Percentiles rank a stretch among this genome's conserved stretches.
These are phyloP conservation scores for Gerris buenoi DNA, from an alignment of 1,140 invertebrate species.

Conservation along the genomic window DNA sequence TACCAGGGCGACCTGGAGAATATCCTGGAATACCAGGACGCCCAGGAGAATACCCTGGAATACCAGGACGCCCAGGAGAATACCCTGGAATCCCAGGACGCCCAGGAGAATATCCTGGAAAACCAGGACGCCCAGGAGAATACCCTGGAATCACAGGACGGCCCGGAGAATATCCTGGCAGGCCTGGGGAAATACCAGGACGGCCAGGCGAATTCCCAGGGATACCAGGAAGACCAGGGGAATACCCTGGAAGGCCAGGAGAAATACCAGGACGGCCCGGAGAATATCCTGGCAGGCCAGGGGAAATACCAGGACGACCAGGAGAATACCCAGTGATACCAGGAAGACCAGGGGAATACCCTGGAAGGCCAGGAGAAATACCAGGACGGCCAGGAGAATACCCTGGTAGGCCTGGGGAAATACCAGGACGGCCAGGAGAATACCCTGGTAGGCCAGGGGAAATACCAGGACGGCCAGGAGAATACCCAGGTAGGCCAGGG, in stretches of 20 bases:
- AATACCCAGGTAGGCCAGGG: no score
- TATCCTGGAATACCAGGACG: conserved; percentile 15
- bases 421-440: conserved; percentile 10
- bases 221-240: conserved; percentile 9
- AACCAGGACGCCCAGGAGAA: conserved; percentile 13
- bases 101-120: conserved; percentile 15
- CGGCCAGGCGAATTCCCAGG: conserved; percentile 14
- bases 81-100: conserved; percentile 2
- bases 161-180: conserved; percentile 14
- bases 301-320: conserved; percentile 9
- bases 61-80: conserved; percentile 13
- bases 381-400: conserved; percentile 13
- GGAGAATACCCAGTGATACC: conserved; percentile 12
- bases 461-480: no score
- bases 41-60: conserved; percentile 16
- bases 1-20: conserved; percentile 12
- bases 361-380: conserved; percentile 9
- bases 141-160: conserved; percentile 10
- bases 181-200: conserved; percentile 7
- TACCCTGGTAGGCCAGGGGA: conserved; percentile 11
- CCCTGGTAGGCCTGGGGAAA: conserved; percentile 12
- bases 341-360: conserved; percentile 12
- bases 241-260: conserved; percentile 13
- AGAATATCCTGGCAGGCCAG: conserved; percentile 14
- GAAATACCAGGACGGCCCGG: conserved; percentile 12